Percentiles rank a stretch among this genome's conserved stretches.
phyloP scores from a whole-genome alignment of 1,140 invertebrate genomes.

The Pissodes strobi region DNA sequence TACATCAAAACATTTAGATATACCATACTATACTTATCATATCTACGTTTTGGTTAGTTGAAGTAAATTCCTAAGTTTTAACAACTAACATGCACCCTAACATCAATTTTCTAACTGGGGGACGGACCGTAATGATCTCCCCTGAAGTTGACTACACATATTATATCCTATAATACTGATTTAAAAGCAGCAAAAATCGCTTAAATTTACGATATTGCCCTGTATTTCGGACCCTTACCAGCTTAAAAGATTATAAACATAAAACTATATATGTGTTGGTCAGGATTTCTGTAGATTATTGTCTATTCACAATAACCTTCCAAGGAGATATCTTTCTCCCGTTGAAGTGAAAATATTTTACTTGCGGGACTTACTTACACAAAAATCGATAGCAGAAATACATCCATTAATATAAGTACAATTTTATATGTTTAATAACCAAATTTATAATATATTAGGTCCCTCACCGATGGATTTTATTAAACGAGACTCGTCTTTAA shows the following conservation, averaged over 20 bases:
- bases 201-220: constrained; percentile 36
- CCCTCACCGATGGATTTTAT: constrained; percentile 37
- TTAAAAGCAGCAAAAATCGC: constrained; percentile 38
- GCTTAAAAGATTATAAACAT: constrained; percentile 49
- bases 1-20: constrained; percentile 43
- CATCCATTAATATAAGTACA: constrained; percentile 4
- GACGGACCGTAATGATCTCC: not conserved
- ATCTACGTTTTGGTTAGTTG: constrained; percentile 25
- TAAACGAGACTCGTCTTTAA: constrained; percentile 16
- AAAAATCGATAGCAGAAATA: constrained; percentile 27
- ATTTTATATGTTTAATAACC: constrained; percentile 4
- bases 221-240: constrained; percentile 59
- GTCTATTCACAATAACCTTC: constrained; percentile 59
- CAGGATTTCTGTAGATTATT: constrained; percentile 55
- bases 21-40: constrained; percentile 15
- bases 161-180: constrained; percentile 28
- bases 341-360: constrained; percentile 41
- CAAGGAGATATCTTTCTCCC: constrained; percentile 44
- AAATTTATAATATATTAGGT: constrained; percentile 34
- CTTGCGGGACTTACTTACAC: constrained; percentile 39
- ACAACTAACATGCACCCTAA: constrained; percentile 44
- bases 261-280: constrained; percentile 41
- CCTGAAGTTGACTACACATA: constrained; percentile 30
- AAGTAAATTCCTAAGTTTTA: constrained; percentile 38
- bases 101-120: constrained; percentile 6